Evolutionary conservation across 2,888 invertebrate genomes (phyloP).

Genomic region (Aspidiotus destructor): DNA sequence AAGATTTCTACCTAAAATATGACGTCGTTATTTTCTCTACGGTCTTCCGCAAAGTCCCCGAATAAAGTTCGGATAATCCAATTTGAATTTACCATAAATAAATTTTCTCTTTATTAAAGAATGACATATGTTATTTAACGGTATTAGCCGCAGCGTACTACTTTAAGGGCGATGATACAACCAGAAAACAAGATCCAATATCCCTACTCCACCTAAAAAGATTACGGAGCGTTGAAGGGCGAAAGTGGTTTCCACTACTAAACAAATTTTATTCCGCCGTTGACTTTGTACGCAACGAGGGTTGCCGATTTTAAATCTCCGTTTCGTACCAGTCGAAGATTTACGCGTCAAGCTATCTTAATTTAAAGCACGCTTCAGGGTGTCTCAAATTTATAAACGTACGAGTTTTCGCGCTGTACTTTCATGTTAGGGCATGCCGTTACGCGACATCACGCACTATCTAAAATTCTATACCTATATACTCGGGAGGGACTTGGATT

Average conservation of each 20-base stretch:
- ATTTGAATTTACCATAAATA: constrained; percentile 25
- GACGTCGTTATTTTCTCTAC: constrained; percentile 1
- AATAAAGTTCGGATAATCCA: constrained; percentile 17
- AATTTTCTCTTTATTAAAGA: constrained; percentile 28
- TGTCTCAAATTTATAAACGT: constrained; percentile 2
- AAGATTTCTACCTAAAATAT: background rate
- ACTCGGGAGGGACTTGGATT: no score
- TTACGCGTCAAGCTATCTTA: constrained; percentile 15
- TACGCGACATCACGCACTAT: no score
- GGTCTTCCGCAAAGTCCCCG: background rate
- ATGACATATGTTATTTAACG: constrained; percentile 28
- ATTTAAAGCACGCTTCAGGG: constrained; percentile 1
- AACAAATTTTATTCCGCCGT: constrained; percentile 18
- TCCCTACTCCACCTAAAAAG: constrained; percentile 14
- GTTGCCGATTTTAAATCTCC: constrained; percentile 4
- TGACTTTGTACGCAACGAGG: constrained; percentile 7
- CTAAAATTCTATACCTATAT: no score
- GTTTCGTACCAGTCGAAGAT: constrained; percentile 6
- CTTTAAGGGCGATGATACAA: constrained; percentile 11
- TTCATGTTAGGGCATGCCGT: no score
- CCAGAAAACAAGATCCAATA: constrained; percentile 22
- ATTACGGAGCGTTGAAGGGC: constrained; percentile 15
- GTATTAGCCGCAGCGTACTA: constrained; percentile 14
- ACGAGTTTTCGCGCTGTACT: no score
- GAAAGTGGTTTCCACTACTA: constrained; percentile 7